Evolutionary conservation across 2,888 invertebrate species (phyloP), one percentile per base, ranked within the genome.

Genomic region (Drosophila lacicola): DNA sequence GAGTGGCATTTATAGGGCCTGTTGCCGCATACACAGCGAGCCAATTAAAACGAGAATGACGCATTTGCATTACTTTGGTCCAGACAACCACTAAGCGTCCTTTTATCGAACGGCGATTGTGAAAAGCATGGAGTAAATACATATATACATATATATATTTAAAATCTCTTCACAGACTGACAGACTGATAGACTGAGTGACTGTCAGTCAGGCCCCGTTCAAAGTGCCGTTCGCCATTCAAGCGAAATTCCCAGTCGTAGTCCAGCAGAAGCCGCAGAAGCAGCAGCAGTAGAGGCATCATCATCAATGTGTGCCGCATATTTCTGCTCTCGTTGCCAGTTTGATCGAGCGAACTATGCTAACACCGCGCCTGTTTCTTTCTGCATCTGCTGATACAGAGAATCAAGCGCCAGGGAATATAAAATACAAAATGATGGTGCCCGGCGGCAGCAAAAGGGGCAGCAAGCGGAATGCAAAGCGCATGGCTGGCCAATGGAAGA

Each of bases 391-490:
- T 36, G 37, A n/a, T 44, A 21, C 46, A 44, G 11, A 54, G 21
- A 77, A 67, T 64, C 62, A 73, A 64, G 64, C 75, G 60, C 67
- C 54, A 56, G 74, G 61, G 78, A 82, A 80, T 82, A 65, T 67
- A 82, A 79, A 80, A 82, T 80, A 70, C 54, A 82, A 82, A 74
- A 82, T 77, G 70, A 80, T 80, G 64, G 56, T 71, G 77, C 62
- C 51, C 64, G 53, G 64, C 37, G 58, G 51, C 58, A 44, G 39
- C 45, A 46, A 19, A 63, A 56, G 25, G 25, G 25, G 25, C 25
- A 8, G 42, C 44, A 45, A 42, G 36, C 25, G 47, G 36, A 55
- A 60, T 60, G 53, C 63, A 45, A 49, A 55, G 44, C 39, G 42
- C 51, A 37, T 47, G 53, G 41, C 3, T 39, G 39, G 21, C 44